Percentiles rank a stretch among this genome's conserved stretches.
Conservation (phyloP, 2,797 vertebrate genomes). For the Carcharodon carcharias region DNA sequence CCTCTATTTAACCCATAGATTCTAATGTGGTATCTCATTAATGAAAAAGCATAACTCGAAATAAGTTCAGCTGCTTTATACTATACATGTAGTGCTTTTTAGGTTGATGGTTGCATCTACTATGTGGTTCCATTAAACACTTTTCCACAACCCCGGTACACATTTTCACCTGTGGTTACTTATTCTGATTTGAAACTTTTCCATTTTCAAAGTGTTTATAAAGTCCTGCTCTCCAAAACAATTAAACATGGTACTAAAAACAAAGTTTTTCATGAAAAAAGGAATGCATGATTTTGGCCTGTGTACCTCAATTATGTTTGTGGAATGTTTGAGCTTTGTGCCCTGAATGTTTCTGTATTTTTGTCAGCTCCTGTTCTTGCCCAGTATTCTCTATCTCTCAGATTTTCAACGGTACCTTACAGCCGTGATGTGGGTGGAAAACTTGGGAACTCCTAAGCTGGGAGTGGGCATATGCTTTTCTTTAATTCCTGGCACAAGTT, state of each 20-base stretch:
- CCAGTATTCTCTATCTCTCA: neutral
- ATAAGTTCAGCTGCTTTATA: neutral
- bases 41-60: neutral
- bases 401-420: neutral
- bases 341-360: neutral
- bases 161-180: neutral
- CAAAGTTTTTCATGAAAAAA: neutral
- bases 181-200: neutral
- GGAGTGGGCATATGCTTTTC: neutral
- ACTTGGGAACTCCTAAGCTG: neutral
- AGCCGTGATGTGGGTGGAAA: neutral
- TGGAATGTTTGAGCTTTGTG: neutral
- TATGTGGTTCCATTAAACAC: neutral
- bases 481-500: neutral
- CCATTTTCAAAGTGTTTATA: neutral
- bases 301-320: neutral
- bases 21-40: slow-evolving; percentile 11
- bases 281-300: neutral
- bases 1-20: neutral
- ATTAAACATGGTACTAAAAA: neutral
- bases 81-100: neutral
- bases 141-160: neutral
- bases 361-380: neutral
- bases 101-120: neutral
- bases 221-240: neutral